phyloP scores from a whole-genome alignment of 2,113 vertebrate species.

The Prinia subflava region DNA sequence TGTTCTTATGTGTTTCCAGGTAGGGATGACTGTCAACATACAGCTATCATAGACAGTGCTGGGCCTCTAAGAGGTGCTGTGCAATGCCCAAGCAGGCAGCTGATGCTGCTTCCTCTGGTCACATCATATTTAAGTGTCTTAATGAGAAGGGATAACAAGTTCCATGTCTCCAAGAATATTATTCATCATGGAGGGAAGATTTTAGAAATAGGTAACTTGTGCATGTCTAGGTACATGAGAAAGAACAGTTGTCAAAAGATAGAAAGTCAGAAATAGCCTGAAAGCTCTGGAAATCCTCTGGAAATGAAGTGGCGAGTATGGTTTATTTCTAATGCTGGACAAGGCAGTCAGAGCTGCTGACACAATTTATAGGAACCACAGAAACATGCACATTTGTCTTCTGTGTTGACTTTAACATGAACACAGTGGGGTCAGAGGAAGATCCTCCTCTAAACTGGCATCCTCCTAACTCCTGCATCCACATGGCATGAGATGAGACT shows the following conservation, averaged over 20 bases:
- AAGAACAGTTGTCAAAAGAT: not conserved
- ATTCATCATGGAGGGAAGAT: not conserved
- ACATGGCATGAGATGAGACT: not conserved
- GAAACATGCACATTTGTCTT: conserved; percentile 19
- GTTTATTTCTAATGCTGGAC: conserved; percentile 29
- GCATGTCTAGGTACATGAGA: not conserved
- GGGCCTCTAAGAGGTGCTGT: not conserved
- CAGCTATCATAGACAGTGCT: not conserved
- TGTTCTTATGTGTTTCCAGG: not conserved
- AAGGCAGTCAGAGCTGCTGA: not conserved
- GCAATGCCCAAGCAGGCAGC: not conserved
- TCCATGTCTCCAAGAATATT: not conserved
- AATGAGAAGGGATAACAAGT: not conserved
- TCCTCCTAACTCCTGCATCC: not conserved
- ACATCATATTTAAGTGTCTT: not conserved
- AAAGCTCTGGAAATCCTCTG: conserved; percentile 44
- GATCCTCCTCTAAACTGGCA: not conserved
- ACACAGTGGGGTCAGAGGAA: conserved; percentile 9
- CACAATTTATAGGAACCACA: conserved; percentile 9
- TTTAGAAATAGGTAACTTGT: not conserved
- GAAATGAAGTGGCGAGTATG: not conserved
- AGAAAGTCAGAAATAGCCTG: not conserved
- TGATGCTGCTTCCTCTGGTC: not conserved
- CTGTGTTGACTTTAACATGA: not conserved
- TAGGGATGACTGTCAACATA: not conserved